A percentile compares a stretch with the other conserved stretches of the same genome.
Evolutionary conservation across 1,140 invertebrate genomes (phyloP).

Genomic region (Idris sp.): DNA sequence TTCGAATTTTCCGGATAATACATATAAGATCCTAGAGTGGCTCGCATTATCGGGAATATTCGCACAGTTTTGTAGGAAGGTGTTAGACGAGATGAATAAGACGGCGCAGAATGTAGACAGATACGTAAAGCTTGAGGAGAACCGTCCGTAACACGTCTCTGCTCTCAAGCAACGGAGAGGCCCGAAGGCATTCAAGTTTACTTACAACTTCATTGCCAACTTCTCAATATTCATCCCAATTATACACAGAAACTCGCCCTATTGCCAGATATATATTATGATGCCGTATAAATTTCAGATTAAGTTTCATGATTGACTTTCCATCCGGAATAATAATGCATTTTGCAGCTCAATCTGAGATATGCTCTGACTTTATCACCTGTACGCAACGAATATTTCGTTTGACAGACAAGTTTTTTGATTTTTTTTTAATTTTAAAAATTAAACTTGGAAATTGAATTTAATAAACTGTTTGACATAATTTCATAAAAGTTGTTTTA

Average conservation of each 20-base stretch:
- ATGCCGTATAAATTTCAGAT: slow-evolving; percentile 62
- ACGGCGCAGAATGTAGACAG: slow-evolving; percentile 56
- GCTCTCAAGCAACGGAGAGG: slow-evolving; percentile 75
- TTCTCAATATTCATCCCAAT: slow-evolving; percentile 79
- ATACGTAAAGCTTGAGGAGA: slow-evolving; percentile 67
- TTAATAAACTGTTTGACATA: no score
- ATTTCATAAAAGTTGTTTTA: no score
- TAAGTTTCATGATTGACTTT: slow-evolving; percentile 63
- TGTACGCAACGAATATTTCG: not conserved
- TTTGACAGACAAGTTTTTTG: no score
- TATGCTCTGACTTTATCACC: slow-evolving; percentile 2
- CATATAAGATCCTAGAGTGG: slow-evolving; percentile 51
- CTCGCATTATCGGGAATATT: slow-evolving; percentile 68
- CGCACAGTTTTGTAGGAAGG: slow-evolving; percentile 67
- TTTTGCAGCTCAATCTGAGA: slow-evolving; percentile 30
- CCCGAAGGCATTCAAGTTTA: slow-evolving; percentile 77
- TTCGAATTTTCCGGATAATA: slow-evolving; percentile 57
- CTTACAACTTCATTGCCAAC: slow-evolving; percentile 78
- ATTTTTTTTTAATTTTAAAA: no score
- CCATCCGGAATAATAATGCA: slow-evolving; percentile 61
- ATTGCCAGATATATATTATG: slow-evolving; percentile 66
- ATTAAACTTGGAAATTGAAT: no score
- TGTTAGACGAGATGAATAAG: slow-evolving; percentile 45
- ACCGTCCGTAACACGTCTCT: slow-evolving; percentile 78
- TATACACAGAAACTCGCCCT: slow-evolving; percentile 72